A percentile compares a stretch with the other conserved stretches of the same genome.
Conservation (phyloP, 2,113 vertebrate genomes). For the Callospermophilus lateralis region DNA sequence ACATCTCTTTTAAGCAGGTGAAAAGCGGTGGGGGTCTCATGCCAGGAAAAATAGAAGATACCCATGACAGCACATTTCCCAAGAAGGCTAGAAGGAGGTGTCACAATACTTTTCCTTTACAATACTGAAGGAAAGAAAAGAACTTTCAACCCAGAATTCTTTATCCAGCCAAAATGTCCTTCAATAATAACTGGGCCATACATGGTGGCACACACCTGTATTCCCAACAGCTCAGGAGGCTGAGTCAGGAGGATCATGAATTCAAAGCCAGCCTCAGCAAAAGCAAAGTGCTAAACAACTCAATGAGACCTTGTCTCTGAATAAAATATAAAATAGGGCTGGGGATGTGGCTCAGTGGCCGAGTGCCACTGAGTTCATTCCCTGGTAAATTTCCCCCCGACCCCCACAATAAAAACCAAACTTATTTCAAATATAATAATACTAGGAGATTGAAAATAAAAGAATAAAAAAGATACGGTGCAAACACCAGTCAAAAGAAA, state of each 20-base stretch:
- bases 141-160: not conserved
- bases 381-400: no score
- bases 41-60: not conserved
- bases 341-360: no score
- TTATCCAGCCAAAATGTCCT: not conserved
- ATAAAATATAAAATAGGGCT: no score
- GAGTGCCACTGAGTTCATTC: no score
- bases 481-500: constrained; percentile 19
- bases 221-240: no score
- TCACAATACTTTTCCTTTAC: not conserved
- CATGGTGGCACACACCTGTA: no score
- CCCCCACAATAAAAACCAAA: not conserved
- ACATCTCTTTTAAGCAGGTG: not conserved
- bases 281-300: no score
- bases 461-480: constrained; percentile 4
- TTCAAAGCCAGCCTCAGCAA: no score
- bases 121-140: not conserved
- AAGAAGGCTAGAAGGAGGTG: not conserved
- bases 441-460: not conserved
- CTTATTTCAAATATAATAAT: constrained; percentile 19
- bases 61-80: not conserved
- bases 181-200: no score
- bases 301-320: no score
- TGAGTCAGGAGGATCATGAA: no score
- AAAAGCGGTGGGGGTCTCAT: no score